Evolutionary conservation across 53 echinoderm and acorn worm genomes (phyloP), one percentile per base, ranked within the genome.

Genomic region (Holothuria scabra): DNA sequence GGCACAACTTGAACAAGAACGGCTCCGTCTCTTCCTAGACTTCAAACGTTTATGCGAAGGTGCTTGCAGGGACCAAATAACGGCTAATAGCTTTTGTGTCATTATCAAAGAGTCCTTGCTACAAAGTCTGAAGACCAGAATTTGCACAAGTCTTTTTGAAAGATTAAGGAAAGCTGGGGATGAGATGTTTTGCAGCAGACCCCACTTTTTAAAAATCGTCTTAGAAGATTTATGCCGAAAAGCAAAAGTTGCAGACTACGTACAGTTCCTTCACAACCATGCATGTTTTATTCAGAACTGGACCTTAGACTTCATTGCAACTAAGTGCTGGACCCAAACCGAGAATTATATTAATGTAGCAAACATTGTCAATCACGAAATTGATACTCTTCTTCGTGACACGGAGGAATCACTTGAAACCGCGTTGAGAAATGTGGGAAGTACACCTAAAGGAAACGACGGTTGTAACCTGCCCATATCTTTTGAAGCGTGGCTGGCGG

Each of bases 111-210:
- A 24, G 20, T 29, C 78, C 6, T 31, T 76, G 4, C 13, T 1
- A 11, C 23, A 56, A 57, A 31, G 56, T 19, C 29, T 76, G 6
- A 56, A 31, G 29, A 76, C 57, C 13, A 28, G 78, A 58, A 56
- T 76, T 12, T 76, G 78, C 57, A 57, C 78, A 59, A 32, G 4
- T 6, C 19, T 76, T 11, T 76, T 32, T 58, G 78, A 56, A 26
- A 25, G 57, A 57, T 32, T 76, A 19, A 56, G 24, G 24, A 25
- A 20, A 76, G 28, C 57, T 8, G 57, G 30, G 28, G 59, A 76
- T 76, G 78, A 76, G 8, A 76, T 76, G 49, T 76, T 76, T 49
- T 76, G 78, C 30, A 76, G 78, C 32, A 76, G 78, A 28, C 78
- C 56, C 18, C 78, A 25, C 6, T 76, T 76, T 20, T 18, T 76